Conservation (phyloP, 2,113 vertebrate species). For the Burhinus oedicnemus region DNA sequence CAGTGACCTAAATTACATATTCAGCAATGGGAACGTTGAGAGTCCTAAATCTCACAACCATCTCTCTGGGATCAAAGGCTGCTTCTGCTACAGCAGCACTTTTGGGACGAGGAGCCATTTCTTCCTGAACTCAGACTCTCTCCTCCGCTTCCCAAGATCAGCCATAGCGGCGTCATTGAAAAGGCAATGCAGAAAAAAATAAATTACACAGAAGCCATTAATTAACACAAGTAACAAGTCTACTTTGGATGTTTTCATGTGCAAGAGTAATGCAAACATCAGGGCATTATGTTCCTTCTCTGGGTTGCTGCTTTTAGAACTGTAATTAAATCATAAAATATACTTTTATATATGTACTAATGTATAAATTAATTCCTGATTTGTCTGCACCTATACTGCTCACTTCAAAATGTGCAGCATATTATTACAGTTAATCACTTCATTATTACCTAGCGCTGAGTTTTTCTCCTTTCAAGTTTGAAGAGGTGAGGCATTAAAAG, state of each 20-base stretch:
- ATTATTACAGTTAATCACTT: conserved; percentile 23
- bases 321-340: conserved; percentile 41
- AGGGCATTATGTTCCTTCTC: background rate
- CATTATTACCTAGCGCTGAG: background rate
- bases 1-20: conserved; percentile 52
- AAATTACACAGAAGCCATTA: background rate
- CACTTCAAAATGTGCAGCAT: background rate
- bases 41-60: conserved; percentile 4
- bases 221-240: background rate
- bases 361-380: background rate
- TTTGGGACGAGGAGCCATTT: background rate
- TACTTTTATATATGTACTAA: background rate
- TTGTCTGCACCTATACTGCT: background rate
- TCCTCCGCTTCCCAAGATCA: background rate
- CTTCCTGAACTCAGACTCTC: background rate
- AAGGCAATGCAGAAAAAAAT: background rate
- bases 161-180: background rate
- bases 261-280: conserved; percentile 2
- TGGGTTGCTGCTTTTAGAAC: background rate
- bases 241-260: background rate
- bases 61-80: conserved; percentile 8
- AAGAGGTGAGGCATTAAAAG: background rate
- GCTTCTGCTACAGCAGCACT: conserved; percentile 5
- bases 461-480: background rate
- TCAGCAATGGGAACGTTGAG: background rate